Evolutionary conservation across 2,797 vertebrate genomes (phyloP), one percentile per base, ranked within the genome.

Genomic region (Leptatherina wallacei): DNA sequence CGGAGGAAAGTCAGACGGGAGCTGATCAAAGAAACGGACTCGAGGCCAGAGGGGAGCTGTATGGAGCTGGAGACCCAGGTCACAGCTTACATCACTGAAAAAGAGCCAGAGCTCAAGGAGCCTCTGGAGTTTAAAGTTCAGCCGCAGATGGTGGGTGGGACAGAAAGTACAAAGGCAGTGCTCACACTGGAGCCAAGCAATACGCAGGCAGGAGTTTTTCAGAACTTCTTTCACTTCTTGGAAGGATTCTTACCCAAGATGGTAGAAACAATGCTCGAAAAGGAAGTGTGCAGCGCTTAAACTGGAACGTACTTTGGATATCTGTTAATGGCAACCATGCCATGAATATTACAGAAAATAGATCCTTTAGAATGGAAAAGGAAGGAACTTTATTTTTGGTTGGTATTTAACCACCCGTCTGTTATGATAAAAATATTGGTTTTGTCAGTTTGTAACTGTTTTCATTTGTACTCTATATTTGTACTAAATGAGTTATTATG

Each of bases 221-320:
- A 93, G 0, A 95, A 96, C 78, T 96, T 97, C 67, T 96, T 95
- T 83, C 97, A 96, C 63, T 98, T 98, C 61, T 76, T 98, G 52
- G 95, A 95, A 73, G 88, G 67, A 6, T 98, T 97, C 60, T 55
- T 98, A 52, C 96, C 96, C 0, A 94, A 92, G 22, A 92, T 95
- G 88, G 90, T 94, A 0, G 92, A 93, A 56, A 93, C 88, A 0
- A 2, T 91, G 24, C 55, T 95, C 1, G 79, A 88, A 59, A 91
- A 82, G 30, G 70, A 73, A 29, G 69, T 44, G 1, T 36, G 16
- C 0, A 61, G 57, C 5, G 2, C 30, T 44, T 85, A 51, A 76
- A 58, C 42, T 0, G 3, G 12, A 6, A 56, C 11, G 10, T 11
- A 24, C 11, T 24, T 22, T 24, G 11, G 22, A 10, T 51, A 3